phyloP scores from a whole-genome alignment of 1,140 invertebrate species.

The Ooceraea biroi region DNA sequence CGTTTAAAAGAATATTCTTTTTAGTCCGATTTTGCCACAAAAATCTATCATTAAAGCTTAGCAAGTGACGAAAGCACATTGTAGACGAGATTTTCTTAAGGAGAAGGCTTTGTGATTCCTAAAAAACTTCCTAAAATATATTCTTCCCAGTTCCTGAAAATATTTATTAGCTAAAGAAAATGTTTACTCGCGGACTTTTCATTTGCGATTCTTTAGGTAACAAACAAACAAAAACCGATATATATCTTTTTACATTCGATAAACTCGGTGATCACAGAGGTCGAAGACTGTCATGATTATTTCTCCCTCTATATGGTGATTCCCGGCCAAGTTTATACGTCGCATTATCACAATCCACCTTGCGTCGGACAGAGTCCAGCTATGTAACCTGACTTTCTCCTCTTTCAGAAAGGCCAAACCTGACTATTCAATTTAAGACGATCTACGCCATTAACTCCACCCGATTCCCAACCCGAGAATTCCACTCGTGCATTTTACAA shows the following conservation, averaged over 20 bases:
- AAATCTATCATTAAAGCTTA: no score
- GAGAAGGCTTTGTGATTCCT: no score
- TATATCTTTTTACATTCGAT: background rate
- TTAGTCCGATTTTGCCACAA: no score
- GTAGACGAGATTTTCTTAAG: no score
- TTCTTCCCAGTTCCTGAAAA: background rate
- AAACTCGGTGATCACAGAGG: background rate
- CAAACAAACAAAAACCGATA: no score
- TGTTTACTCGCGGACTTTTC: background rate
- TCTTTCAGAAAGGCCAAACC: slow-evolving; percentile 60
- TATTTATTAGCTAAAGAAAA: background rate
- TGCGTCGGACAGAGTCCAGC: background rate
- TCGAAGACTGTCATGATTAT: slow-evolving; percentile 32
- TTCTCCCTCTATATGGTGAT: slow-evolving; percentile 15
- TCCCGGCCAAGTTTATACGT: slow-evolving; percentile 61
- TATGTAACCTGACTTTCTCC: slow-evolving; percentile 68
- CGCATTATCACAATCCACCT: slow-evolving; percentile 47
- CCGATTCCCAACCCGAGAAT: background rate
- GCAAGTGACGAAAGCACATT: no score
- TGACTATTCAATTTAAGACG: slow-evolving; percentile 60
- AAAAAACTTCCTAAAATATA: background rate
- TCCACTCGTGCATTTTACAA: background rate
- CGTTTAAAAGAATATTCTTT: no score
- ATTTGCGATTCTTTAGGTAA: slow-evolving; percentile 19
- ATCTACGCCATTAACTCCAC: slow-evolving; percentile 1